Evolutionary conservation across 2,888 invertebrate species (phyloP), one percentile per base, ranked within the genome.

Genomic region (Melinaea menophilus): DNA sequence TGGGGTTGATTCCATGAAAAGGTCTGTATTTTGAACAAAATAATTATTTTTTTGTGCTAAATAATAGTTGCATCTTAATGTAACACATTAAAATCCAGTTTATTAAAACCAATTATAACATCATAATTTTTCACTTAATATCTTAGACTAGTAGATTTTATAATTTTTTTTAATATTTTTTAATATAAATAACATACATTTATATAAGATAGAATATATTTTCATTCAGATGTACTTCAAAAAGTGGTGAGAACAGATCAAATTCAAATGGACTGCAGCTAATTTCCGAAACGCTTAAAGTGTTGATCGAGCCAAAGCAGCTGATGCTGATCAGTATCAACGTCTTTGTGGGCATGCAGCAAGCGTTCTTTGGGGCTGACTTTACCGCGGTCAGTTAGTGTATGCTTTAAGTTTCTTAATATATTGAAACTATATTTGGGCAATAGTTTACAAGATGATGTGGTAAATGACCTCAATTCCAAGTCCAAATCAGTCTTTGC

Each of bases 271-370:
- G 92, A 0, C 54, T 88, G 35, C 82, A 84, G 1, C 79, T 93
- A 0, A 73, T 93, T n/a, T 82, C 85, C 0, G 91, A 92, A n/a
- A 94, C 94, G 0, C 73, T 92, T 67, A 89, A 87, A 72, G 92
- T 94, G 64, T 77, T 94, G 71, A 81, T 88, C 65, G 90, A 93
- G 64, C 91, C 91, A 0, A 90, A 92, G 58, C 94, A 94, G 77
- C 74, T 94, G 33, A 82, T 95, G 51, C 82, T 95, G 37, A 88
- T 95, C 68, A 92, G 92, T 4, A 82, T 95, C 59, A 95, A 94
- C 33, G 86, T 94, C 56, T 95, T 94, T 85, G 91, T 94, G 41
- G 95, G 95, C 0, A 80, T 94, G 66, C 93, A 94, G 73, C 94
- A 94, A 78, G 94, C 94, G 0, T 95, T 93, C 81, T 91, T 94